phyloP scores from a whole-genome alignment of 2,113 vertebrate species.

The Marmota flaviventris region DNA sequence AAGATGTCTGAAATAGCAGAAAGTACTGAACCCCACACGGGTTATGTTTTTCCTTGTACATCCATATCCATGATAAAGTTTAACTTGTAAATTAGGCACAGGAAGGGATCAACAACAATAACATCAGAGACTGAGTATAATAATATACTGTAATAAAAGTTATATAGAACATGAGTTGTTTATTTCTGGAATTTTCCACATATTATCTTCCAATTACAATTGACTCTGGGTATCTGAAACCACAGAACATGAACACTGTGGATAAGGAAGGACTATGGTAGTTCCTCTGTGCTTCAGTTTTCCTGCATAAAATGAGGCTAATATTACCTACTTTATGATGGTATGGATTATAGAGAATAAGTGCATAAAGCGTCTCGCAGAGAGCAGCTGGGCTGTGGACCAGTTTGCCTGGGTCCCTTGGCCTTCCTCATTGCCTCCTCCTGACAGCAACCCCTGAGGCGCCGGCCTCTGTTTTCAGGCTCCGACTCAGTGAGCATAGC shows the following conservation, averaged over 20 bases:
- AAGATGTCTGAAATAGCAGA: not conserved
- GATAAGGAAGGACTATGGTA: not conserved
- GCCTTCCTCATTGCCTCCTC: not conserved
- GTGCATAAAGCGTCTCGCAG: not conserved
- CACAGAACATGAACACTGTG: not conserved
- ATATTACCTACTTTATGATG: not conserved
- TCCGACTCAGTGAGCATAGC: not conserved
- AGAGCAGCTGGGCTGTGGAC: not conserved
- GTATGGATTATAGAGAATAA: not conserved
- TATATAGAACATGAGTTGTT: not conserved
- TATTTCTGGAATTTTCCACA: not conserved
- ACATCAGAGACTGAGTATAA: not conserved
- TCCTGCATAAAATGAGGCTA: not conserved
- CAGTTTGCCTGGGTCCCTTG: not conserved
- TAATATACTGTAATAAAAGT: not conserved
- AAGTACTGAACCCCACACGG: not conserved
- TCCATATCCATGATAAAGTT: not conserved
- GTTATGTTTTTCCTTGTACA: not conserved
- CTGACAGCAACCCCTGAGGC: not conserved
- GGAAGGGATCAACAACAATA: not conserved
- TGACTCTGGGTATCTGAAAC: not conserved
- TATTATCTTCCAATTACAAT: not conserved
- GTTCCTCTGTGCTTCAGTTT: not conserved
- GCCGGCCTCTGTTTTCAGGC: not conserved
- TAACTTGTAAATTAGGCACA: not conserved